Evolutionary conservation across 2,888 invertebrate species (phyloP).

Genomic region (Drosophila subquinaria): DNA sequence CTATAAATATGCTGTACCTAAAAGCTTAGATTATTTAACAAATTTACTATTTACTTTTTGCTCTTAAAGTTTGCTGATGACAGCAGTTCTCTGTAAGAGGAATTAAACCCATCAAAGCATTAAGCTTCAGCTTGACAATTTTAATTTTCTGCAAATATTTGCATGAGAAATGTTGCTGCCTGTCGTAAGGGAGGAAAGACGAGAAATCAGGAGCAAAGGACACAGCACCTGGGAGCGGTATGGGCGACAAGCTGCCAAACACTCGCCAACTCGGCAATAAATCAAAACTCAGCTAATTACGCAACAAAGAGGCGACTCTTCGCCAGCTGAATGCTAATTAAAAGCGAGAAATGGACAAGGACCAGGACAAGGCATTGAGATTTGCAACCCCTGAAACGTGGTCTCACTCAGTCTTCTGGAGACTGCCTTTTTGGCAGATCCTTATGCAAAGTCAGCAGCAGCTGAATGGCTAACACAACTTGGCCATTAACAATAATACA

Average conservation of each 20-base stretch:
- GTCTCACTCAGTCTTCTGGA: not conserved
- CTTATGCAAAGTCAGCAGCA: constrained; percentile 51
- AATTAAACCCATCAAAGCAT: constrained; percentile 42
- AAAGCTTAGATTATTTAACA: no score
- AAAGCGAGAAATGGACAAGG: constrained; percentile 53
- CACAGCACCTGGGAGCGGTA: constrained; percentile 51
- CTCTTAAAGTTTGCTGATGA: constrained; percentile 4
- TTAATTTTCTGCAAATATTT: constrained; percentile 76
- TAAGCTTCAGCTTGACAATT: constrained; percentile 58
- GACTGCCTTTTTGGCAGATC: constrained; percentile 39
- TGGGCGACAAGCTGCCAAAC: constrained; percentile 55
- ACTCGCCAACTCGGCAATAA: constrained; percentile 60
- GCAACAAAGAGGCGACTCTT: constrained; percentile 77
- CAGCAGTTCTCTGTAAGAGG: constrained; percentile 1
- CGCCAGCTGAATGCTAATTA: constrained; percentile 79
- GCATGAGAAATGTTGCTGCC: constrained; percentile 56
- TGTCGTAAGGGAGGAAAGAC: not conserved
- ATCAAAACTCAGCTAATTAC: constrained; percentile 82
- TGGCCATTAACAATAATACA: constrained; percentile 79
- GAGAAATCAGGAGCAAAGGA: constrained; percentile 13
- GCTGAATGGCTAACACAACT: constrained; percentile 62
- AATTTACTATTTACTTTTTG: constrained; percentile 1
- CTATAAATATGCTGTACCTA: no score
- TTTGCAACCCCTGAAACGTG: constrained; percentile 40
- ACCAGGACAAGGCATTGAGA: constrained; percentile 43